phyloP scores from a whole-genome alignment of 2,113 vertebrate genomes.

The Tympanuchus pallidicinctus region DNA sequence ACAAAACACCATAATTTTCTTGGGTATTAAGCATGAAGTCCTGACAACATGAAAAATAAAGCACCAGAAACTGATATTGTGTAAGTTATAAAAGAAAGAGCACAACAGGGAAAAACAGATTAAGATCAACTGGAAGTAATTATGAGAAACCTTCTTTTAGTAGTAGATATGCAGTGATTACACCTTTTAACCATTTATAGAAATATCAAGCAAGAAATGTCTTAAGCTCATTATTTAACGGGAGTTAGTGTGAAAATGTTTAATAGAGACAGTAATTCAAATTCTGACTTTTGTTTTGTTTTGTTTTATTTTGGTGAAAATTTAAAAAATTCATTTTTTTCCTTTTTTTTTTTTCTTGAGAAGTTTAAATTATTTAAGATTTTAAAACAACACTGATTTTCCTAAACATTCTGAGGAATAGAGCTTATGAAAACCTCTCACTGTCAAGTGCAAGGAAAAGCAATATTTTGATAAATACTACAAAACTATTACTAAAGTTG shows the following conservation, averaged over 20 bases:
- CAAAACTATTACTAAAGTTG: neutral
- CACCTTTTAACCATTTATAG: neutral
- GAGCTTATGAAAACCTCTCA: neutral
- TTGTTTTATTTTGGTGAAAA: neutral
- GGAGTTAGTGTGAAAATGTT: neutral
- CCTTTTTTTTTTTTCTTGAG: neutral
- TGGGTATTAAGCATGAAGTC: neutral
- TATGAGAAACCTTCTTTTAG: neutral
- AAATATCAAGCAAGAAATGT: neutral
- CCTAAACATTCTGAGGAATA: neutral
- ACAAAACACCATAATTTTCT: neutral
- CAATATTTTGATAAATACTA: neutral
- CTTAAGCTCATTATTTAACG: neutral
- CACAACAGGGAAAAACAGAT: rapidly evolving
- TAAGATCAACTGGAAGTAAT: neutral
- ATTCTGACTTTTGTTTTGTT: neutral
- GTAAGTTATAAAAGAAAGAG: neutral
- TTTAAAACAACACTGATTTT: neutral
- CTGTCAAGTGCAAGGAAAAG: neutral
- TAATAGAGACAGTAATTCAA: neutral
- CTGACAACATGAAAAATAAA: neutral
- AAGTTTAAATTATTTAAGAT: neutral
- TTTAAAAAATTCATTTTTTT: neutral
- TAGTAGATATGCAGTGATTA: neutral
- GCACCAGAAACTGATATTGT: neutral